These are phyloP conservation scores for Xiphophorus birchmanni DNA, from an alignment of 2,797 vertebrate species.

Conservation along the genomic window DNA sequence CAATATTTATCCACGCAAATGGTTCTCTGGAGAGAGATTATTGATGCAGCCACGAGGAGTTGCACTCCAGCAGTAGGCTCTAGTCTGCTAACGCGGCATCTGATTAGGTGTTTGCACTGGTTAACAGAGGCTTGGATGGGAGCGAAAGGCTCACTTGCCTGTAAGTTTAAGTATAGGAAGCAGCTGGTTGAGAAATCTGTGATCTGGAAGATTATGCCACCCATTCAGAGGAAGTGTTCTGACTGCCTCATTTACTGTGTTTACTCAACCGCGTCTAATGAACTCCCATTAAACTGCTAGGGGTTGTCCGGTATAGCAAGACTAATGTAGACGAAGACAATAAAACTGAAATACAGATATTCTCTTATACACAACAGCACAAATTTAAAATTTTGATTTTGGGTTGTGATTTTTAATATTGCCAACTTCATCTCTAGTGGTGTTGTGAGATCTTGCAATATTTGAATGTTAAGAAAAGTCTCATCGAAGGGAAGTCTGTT, in stretches of 20 bases:
- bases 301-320: background rate
- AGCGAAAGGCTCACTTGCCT: slow-evolving; percentile 22
- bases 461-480: background rate
- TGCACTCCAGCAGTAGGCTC: slow-evolving; percentile 57
- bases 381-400: background rate
- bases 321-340: background rate
- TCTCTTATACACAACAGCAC: background rate
- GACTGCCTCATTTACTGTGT: background rate
- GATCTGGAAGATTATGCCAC: slow-evolving; percentile 5
- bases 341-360: background rate
- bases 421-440: background rate
- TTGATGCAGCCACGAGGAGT: slow-evolving; percentile 64
- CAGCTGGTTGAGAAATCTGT: slow-evolving; percentile 2
- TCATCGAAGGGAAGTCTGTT: background rate
- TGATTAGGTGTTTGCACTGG: slow-evolving; percentile 32
- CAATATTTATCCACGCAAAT: slow-evolving; percentile 82
- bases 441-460: background rate
- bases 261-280: background rate
- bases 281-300: background rate
- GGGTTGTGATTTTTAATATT: background rate
- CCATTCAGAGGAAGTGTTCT: background rate
- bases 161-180: slow-evolving; percentile 12
- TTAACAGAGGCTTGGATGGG: slow-evolving; percentile 26
- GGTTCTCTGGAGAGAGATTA: slow-evolving; percentile 76
- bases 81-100: slow-evolving; percentile 22